These are phyloP conservation scores for Lasioglossum malachurum DNA, from an alignment of 2,888 invertebrate genomes.

Conservation along the genomic window DNA sequence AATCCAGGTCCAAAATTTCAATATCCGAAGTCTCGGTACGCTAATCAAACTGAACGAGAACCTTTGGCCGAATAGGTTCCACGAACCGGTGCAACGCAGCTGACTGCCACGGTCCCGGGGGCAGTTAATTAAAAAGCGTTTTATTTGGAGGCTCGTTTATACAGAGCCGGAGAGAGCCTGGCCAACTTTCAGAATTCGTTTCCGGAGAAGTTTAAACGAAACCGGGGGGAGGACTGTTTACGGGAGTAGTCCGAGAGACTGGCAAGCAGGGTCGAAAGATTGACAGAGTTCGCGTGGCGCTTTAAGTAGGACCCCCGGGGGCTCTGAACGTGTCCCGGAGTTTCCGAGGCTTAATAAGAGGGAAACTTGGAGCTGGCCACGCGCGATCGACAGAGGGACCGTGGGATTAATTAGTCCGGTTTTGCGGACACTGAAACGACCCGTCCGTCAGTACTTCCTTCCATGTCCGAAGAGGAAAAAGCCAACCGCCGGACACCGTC, in stretches of 20 bases:
- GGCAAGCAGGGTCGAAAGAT: constrained; percentile 17
- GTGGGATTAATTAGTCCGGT: constrained; percentile 22
- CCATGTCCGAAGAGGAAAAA: not conserved
- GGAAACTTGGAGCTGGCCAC: constrained; percentile 13
- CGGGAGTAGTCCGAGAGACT: not conserved
- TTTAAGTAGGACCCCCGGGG: not conserved
- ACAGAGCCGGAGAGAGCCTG: not conserved
- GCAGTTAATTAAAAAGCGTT: constrained; percentile 34
- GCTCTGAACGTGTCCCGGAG: not conserved
- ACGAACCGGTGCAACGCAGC: not conserved
- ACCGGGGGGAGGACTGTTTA: constrained; percentile 6
- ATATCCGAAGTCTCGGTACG: not conserved
- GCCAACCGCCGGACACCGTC: not conserved
- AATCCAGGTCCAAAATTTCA: constrained; percentile 6
- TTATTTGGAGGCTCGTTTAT: constrained; percentile 12
- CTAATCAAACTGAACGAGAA: constrained; percentile 1
- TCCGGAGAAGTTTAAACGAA: constrained; percentile 13
- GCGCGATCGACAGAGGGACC: not conserved
- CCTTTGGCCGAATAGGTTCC: not conserved
- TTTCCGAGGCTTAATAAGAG: constrained; percentile 3
- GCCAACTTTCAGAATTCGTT: constrained; percentile 15
- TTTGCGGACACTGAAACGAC: not conserved
- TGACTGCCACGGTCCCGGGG: not conserved
- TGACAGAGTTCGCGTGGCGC: constrained; percentile 18
- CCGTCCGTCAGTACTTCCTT: not conserved